Evolutionary conservation across 2,888 invertebrate species (phyloP).

Genomic region (Sinodicranocentrus sp.): DNA sequence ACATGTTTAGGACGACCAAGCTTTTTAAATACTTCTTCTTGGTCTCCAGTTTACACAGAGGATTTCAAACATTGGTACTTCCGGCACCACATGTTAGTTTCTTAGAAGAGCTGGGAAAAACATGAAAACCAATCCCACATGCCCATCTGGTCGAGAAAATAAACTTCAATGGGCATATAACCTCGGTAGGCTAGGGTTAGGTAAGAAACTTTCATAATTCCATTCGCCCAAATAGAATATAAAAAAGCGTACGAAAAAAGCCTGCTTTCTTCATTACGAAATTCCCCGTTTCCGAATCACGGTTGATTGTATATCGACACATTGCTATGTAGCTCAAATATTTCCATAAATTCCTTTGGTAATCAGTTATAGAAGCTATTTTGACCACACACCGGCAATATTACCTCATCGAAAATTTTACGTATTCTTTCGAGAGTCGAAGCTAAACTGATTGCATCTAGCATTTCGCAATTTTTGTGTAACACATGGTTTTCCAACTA

Average conservation of each 20-base stretch:
- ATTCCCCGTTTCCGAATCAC: slow-evolving; percentile 20
- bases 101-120: slow-evolving; percentile 61
- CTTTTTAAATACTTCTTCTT: slow-evolving; percentile 52
- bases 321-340: slow-evolving; percentile 38
- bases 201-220: slow-evolving; percentile 45
- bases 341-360: slow-evolving; percentile 59
- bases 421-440: too few relatives aligned
- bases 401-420: too few relatives aligned
- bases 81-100: slow-evolving; percentile 60
- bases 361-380: slow-evolving; percentile 51
- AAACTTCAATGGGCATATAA: slow-evolving; percentile 27
- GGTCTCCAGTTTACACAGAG: slow-evolving; percentile 56
- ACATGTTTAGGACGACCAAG: slow-evolving; percentile 36
- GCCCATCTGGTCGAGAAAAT: slow-evolving; percentile 68
- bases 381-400: too few relatives aligned
- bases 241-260: slow-evolving; percentile 5
- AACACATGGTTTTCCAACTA: too few relatives aligned
- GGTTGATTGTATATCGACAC: slow-evolving; percentile 50
- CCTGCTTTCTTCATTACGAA: slow-evolving; percentile 46
- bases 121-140: slow-evolving; percentile 66
- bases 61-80: slow-evolving; percentile 62
- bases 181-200: slow-evolving; percentile 54
- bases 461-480: too few relatives aligned
- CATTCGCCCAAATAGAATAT: slow-evolving; percentile 49
- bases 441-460: too few relatives aligned